Evolutionary conservation across 2,113 vertebrate genomes (phyloP).

Genomic region (Pseudois nayaur): DNA sequence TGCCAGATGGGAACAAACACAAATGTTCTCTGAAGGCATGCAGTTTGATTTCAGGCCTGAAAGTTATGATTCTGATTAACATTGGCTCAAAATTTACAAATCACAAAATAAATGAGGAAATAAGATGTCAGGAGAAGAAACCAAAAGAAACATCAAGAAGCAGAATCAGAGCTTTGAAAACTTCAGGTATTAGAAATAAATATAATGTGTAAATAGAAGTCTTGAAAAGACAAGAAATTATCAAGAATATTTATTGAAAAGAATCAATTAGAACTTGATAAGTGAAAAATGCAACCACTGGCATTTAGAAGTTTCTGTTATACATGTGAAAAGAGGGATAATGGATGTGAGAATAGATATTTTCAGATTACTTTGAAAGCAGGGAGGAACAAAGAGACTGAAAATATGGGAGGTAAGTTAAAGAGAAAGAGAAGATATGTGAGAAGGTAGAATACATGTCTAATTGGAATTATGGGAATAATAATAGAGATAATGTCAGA

Average conservation of each 20-base stretch:
- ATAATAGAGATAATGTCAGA: neutral
- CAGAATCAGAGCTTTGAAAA: neutral
- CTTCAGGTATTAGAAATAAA: neutral
- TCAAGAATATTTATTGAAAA: neutral
- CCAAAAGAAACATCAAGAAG: neutral
- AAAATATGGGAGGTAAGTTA: neutral
- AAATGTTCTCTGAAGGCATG: neutral
- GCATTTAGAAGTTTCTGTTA: slow-evolving; percentile 18
- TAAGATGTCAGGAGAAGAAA: neutral
- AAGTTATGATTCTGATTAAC: neutral
- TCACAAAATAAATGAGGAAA: slow-evolving; percentile 29
- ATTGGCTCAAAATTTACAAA: neutral
- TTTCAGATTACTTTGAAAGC: neutral
- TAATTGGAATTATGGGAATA: neutral
- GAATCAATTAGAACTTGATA: neutral
- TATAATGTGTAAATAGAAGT: neutral
- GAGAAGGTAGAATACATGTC: neutral
- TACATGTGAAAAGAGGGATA: neutral
- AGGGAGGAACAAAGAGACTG: neutral
- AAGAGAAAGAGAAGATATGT: neutral
- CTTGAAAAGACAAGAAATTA: neutral
- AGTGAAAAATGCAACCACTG: slow-evolving; percentile 4
- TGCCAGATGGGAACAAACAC: neutral
- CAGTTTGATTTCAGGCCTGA: neutral
- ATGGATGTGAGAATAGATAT: neutral